Evolutionary conservation across 2,113 vertebrate species (phyloP).

Genomic region (Chrysemys picta): DNA sequence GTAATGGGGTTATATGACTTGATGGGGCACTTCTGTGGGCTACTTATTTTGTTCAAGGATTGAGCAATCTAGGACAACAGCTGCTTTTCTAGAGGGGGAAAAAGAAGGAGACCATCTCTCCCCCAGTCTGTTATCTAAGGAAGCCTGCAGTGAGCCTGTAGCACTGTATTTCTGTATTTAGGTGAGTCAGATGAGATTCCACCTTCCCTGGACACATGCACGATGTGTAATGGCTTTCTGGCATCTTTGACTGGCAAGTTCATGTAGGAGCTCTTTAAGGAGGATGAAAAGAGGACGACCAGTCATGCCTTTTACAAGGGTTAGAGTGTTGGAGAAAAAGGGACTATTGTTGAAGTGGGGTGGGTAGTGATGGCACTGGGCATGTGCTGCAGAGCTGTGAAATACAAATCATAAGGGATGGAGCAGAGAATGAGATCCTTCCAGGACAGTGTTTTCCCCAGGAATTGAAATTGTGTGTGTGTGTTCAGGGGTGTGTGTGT

Average conservation of each 20-base stretch:
- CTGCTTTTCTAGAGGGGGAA: not conserved
- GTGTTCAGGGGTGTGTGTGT: too few relatives aligned
- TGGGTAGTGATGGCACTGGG: not conserved
- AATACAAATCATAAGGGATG: not conserved
- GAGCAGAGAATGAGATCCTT: not conserved
- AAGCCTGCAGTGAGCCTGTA: fast-evolving
- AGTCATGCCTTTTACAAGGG: not conserved
- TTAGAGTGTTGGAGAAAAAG: not conserved
- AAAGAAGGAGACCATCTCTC: not conserved
- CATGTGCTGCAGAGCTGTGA: not conserved
- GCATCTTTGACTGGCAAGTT: not conserved
- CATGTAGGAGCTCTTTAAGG: not conserved
- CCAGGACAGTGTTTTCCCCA: too few relatives aligned
- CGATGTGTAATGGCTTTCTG: not conserved
- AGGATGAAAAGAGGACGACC: not conserved
- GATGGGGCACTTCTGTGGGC: fast-evolving
- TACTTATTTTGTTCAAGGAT: not conserved
- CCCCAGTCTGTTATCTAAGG: fast-evolving
- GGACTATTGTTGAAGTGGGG: not conserved
- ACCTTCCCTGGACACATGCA: fast-evolving
- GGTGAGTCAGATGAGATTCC: fast-evolving
- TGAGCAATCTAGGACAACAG: fast-evolving
- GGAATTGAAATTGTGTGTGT: too few relatives aligned
- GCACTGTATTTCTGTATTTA: fast-evolving
- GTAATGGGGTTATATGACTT: not conserved